Evolutionary conservation across 2,113 vertebrate species (phyloP).

Genomic region (Saimiri boliviensis): DNA sequence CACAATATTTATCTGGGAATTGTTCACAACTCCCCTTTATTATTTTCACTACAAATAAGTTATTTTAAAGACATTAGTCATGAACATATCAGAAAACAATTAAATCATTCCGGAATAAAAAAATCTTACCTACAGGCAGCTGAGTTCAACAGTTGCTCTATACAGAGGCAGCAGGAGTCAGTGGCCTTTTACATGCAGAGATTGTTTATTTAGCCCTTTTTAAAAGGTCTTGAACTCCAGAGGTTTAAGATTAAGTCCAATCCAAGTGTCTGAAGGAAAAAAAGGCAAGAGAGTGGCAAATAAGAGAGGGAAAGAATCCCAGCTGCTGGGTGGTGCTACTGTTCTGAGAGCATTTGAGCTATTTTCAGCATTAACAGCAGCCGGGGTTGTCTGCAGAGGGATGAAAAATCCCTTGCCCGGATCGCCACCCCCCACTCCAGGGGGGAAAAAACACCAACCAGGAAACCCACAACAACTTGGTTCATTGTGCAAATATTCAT

Average conservation of each 20-base stretch:
- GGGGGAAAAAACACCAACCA: slow-evolving; percentile 19
- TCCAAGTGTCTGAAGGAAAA: slow-evolving; percentile 81
- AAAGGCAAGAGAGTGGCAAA: slow-evolving; percentile 81
- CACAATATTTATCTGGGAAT: neutral
- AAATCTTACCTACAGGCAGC: slow-evolving; percentile 85
- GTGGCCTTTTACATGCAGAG: slow-evolving; percentile 68
- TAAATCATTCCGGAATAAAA: slow-evolving; percentile 64
- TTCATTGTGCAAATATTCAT: slow-evolving; percentile 78
- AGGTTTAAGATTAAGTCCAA: slow-evolving; percentile 83
- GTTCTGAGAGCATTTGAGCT: slow-evolving; percentile 85
- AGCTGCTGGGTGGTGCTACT: slow-evolving; percentile 86
- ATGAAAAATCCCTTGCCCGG: slow-evolving; percentile 73
- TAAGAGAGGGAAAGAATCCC: slow-evolving; percentile 80
- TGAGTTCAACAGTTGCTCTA: slow-evolving; percentile 58
- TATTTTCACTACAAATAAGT: slow-evolving; percentile 51
- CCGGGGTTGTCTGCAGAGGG: slow-evolving; percentile 81
- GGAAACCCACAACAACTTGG: slow-evolving; percentile 80
- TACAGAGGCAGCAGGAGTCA: slow-evolving; percentile 74
- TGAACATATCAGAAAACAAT: slow-evolving; percentile 48
- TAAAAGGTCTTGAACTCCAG: slow-evolving; percentile 76
- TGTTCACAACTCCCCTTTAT: neutral
- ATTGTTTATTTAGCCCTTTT: slow-evolving; percentile 82
- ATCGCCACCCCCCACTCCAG: slow-evolving; percentile 43
- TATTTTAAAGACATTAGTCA: slow-evolving; percentile 54
- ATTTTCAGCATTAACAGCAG: slow-evolving; percentile 90